These are phyloP conservation scores for Oreohelix idahoensis DNA, from an alignment of 1,140 invertebrate species.

Conservation along the genomic window DNA sequence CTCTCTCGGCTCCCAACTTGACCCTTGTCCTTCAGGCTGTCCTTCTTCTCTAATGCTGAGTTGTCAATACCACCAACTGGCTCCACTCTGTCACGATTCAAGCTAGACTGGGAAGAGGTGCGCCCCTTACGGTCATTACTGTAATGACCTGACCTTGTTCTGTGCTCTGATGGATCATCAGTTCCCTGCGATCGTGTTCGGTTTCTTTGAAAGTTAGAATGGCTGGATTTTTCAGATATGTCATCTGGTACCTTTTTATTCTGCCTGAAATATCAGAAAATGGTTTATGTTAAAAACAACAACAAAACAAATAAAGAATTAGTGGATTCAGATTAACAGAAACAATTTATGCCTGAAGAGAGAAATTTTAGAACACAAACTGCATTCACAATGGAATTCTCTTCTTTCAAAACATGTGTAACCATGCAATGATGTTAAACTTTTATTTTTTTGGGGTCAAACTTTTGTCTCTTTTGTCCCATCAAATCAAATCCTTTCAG, in stretches of 20 bases:
- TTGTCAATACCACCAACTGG: constrained; percentile 18
- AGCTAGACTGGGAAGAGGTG: background rate
- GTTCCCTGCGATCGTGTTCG: background rate
- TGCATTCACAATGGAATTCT: no score
- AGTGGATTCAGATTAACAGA: no score
- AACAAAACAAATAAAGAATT: no score
- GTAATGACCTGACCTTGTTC: background rate
- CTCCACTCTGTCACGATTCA: constrained; percentile 11
- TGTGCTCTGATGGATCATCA: background rate
- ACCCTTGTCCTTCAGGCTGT: no score
- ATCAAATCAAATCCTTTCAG: no score
- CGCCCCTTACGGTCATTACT: background rate
- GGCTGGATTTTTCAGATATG: background rate
- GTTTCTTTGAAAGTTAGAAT: background rate
- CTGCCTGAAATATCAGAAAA: background rate
- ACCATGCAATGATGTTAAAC: no score
- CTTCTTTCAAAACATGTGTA: no score
- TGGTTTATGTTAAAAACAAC: background rate
- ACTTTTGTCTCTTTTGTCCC: no score
- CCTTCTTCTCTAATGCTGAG: background rate
- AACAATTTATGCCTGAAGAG: no score
- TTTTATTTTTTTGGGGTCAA: no score
- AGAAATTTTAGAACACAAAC: no score
- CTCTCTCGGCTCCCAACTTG: background rate
- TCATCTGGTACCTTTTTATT: background rate